A percentile compares a stretch with the other conserved stretches of the same genome.
phyloP scores from a whole-genome alignment of 2,888 invertebrate species.

The Volucella zonaria region DNA sequence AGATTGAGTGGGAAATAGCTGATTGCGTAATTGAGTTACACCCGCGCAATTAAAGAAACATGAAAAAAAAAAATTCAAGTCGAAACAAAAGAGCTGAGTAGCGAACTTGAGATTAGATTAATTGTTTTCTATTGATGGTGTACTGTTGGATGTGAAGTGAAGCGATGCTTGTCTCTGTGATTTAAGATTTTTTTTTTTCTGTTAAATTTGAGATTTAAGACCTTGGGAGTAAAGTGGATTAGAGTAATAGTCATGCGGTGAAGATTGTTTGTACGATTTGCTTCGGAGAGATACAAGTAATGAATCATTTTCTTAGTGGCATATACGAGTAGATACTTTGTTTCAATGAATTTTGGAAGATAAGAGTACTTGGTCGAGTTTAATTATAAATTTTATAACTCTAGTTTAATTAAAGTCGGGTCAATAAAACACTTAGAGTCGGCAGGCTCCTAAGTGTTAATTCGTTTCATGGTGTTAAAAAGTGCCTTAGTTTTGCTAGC shows the following conservation, averaged over 20 bases:
- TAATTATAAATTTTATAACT: no score
- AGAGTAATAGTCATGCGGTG: neutral
- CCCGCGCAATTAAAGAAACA: constrained; percentile 43
- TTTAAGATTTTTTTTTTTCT: neutral
- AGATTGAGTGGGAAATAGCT: neutral
- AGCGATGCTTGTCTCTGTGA: constrained; percentile 3
- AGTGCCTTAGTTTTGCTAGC: no score
- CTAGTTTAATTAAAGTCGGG: no score
- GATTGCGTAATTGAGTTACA: constrained; percentile 41
- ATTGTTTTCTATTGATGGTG: constrained; percentile 42
- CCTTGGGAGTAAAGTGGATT: constrained; percentile 28
- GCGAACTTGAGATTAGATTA: constrained; percentile 49
- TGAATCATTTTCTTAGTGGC: constrained; percentile 23
- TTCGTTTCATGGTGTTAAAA: no score
- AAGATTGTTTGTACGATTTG: constrained; percentile 27
- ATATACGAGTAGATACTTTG: no score
- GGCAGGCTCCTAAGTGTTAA: no score
- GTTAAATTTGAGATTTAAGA: neutral
- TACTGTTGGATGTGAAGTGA: constrained; percentile 3
- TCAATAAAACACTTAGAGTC: no score
- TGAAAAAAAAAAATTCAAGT: neutral
- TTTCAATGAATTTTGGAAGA: no score
- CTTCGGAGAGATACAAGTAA: neutral
- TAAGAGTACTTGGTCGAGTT: no score
- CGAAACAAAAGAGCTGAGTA: constrained; percentile 60